phyloP scores from a whole-genome alignment of 2,888 invertebrate genomes.

The Drosophila mimica region DNA sequence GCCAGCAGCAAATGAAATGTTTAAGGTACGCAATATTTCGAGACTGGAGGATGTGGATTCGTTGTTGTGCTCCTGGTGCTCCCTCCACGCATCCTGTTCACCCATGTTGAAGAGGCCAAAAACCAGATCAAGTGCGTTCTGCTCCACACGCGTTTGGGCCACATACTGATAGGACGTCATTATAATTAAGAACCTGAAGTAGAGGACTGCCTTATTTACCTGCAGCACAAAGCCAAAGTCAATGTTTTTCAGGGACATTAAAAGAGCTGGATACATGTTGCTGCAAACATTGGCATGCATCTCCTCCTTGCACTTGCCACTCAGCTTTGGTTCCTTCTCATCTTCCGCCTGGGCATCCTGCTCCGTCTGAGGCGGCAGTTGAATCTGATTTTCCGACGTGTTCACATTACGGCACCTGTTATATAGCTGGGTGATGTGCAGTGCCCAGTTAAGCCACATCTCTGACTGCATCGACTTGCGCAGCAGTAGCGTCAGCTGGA shows the following conservation, averaged over 20 bases:
- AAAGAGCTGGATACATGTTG: conserved; percentile 90
- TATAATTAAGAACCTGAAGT: not conserved
- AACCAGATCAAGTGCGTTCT: conserved; percentile 80
- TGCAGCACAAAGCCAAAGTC: conserved; percentile 91
- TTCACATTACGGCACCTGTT: conserved; percentile 75
- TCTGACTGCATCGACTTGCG: conserved; percentile 81
- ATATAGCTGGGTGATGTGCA: conserved; percentile 79
- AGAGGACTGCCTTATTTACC: conserved; percentile 82
- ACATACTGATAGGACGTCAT: conserved; percentile 55
- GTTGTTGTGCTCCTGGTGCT: conserved; percentile 70
- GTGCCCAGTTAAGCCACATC: conserved; percentile 79
- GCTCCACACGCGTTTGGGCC: conserved; percentile 79
- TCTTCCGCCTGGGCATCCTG: conserved; percentile 23
- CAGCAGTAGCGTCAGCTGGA: conserved; percentile 74
- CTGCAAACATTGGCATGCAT: conserved; percentile 87
- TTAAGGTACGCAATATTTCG: conserved; percentile 83
- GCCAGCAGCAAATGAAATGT: conserved; percentile 78
- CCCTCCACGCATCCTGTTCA: conserved; percentile 76
- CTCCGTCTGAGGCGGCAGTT: conserved; percentile 9
- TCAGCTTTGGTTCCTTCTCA: conserved; percentile 50
- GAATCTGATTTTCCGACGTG: conserved; percentile 17
- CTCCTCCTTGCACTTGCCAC: conserved; percentile 60
- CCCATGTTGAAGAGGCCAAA: conserved; percentile 82
- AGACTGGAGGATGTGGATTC: conserved; percentile 83
- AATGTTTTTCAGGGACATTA: conserved; percentile 89